Evolutionary conservation across 2,888 invertebrate genomes (phyloP).

Genomic region (Tribolium freemani): DNA sequence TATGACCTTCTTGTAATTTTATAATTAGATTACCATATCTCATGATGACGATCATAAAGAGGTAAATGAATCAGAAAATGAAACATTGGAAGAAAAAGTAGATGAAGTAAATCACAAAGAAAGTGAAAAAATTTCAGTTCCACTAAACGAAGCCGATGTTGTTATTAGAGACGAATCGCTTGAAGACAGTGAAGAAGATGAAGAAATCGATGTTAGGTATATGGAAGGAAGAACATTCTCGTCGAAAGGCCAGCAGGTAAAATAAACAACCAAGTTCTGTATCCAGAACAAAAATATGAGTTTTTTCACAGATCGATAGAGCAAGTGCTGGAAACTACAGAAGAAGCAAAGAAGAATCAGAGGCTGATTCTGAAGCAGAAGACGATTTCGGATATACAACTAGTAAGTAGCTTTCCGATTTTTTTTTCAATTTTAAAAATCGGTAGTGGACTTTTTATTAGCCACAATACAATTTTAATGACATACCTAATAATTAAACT

Average conservation of each 20-base stretch:
- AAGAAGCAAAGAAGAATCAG: conserved; percentile 81
- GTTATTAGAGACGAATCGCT: conserved; percentile 45
- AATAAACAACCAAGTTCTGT: conserved; percentile 32
- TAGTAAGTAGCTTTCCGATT: conserved; percentile 85
- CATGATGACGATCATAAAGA: neutral
- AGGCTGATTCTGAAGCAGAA: conserved; percentile 87
- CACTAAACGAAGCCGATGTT: neutral
- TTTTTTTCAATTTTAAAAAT: neutral
- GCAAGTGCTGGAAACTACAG: conserved; percentile 90
- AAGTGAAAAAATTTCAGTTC: conserved; percentile 2
- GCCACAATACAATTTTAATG: neutral
- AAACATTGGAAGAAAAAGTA: neutral
- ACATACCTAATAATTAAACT: conserved; percentile 7
- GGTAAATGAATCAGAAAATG: neutral
- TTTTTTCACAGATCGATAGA: conserved; percentile 80
- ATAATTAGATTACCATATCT: neutral
- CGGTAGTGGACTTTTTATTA: too few species aligned
- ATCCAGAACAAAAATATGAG: too few species aligned
- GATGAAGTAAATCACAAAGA: neutral
- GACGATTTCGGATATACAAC: conserved; percentile 95
- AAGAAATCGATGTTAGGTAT: conserved; percentile 81
- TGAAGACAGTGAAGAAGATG: conserved; percentile 71
- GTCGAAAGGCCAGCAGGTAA: conserved; percentile 82
- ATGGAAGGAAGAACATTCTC: conserved; percentile 86
- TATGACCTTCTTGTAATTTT: neutral